Percentiles rank a stretch among this genome's conserved stretches.
phyloP scores from a whole-genome alignment of 2,888 invertebrate genomes.

The Aleiodes leptofemur region DNA sequence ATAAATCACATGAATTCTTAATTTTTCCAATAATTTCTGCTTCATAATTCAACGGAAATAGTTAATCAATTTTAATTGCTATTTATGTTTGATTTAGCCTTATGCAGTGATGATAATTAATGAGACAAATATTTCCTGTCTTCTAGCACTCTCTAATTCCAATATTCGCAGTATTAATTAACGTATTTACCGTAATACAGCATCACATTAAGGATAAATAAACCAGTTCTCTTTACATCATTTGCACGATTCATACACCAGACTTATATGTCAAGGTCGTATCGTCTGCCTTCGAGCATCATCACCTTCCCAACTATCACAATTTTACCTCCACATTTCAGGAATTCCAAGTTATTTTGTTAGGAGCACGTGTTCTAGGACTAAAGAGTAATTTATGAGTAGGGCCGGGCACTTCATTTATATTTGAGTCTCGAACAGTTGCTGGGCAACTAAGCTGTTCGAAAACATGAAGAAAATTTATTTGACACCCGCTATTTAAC shows the following conservation, averaged over 20 bases:
- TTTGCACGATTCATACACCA: neutral
- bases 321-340: constrained; percentile 14
- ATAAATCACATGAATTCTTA: too few species aligned
- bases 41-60: too few species aligned
- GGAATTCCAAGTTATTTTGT: too few species aligned
- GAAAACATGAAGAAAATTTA: too few species aligned
- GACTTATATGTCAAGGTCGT: constrained; percentile 32
- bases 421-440: too few species aligned
- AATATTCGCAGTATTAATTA: constrained; percentile 10
- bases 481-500: too few species aligned
- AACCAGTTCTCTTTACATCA: neutral
- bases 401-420: too few species aligned
- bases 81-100: too few species aligned
- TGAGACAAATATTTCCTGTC: neutral
- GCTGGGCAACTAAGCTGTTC: too few species aligned
- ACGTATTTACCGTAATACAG: constrained; percentile 25
- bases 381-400: too few species aligned
- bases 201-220: constrained; percentile 12
- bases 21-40: neutral
- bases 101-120: neutral
- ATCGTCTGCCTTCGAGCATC: constrained; percentile 16
- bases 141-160: neutral
- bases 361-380: too few species aligned
- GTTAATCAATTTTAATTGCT: too few species aligned
- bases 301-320: neutral